phyloP scores from a whole-genome alignment of 2,797 vertebrate species.

The Rhinatrema bivittatum region DNA sequence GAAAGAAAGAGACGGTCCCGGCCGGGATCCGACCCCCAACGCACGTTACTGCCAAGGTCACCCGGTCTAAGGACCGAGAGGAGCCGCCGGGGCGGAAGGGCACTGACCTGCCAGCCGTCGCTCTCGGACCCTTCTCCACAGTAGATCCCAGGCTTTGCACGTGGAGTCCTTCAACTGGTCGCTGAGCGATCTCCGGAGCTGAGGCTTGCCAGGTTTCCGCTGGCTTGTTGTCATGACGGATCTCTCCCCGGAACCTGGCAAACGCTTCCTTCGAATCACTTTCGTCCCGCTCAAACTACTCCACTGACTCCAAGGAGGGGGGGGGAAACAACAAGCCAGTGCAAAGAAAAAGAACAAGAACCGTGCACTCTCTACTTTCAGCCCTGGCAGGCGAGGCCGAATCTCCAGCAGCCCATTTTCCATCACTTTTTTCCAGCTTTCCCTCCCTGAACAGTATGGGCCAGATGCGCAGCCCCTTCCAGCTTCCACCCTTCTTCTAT shows the following conservation, averaged over 20 bases:
- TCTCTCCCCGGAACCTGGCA: conserved; percentile 41
- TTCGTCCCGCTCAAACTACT: conserved; percentile 11
- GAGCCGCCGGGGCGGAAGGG: too few species aligned
- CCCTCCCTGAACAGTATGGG: conserved; percentile 20
- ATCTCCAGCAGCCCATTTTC: background rate
- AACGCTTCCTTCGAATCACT: background rate
- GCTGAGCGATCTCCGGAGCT: conserved; percentile 78
- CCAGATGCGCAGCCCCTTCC: conserved; percentile 30
- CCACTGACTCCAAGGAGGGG: too few species aligned
- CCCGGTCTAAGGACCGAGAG: too few species aligned
- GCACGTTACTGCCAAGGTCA: too few species aligned
- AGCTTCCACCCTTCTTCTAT: background rate
- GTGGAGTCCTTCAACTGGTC: conserved; percentile 79
- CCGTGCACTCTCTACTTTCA: background rate
- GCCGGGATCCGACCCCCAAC: too few species aligned
- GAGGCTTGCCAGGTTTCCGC: conserved; percentile 53
- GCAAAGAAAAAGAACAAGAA: too few species aligned
- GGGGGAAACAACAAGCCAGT: too few species aligned
- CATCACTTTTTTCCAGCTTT: background rate
- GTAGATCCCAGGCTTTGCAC: conserved; percentile 80
- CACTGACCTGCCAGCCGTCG: conserved; percentile 83
- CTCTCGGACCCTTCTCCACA: conserved; percentile 82
- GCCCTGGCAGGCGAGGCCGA: background rate
- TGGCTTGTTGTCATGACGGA: conserved; percentile 66
- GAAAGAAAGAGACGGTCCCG: too few species aligned